A percentile compares a stretch with the other conserved stretches of the same genome.
phyloP scores from a whole-genome alignment of 2,888 invertebrate species.

The Andrena flavipes region DNA sequence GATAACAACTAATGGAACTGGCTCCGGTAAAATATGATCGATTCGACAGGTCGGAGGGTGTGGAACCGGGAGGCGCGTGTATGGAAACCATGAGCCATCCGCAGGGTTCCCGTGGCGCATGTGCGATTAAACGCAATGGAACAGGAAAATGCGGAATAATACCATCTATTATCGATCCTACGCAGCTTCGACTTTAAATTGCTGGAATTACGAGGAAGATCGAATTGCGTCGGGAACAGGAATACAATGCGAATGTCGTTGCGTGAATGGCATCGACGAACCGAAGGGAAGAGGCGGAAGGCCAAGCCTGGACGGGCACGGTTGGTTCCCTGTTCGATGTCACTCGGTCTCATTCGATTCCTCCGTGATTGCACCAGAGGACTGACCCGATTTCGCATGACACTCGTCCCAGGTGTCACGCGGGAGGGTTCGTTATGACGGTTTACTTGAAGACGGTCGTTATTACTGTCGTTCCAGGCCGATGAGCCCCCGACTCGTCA shows the following conservation, averaged over 20 bases:
- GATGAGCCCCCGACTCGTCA: slow-evolving; percentile 37
- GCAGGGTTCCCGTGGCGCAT: slow-evolving; percentile 40
- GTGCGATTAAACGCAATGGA: slow-evolving; percentile 41
- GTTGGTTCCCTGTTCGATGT: background rate
- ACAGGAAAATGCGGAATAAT: slow-evolving; percentile 24
- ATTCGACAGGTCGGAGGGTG: slow-evolving; percentile 23
- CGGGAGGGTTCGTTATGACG: slow-evolving; percentile 59
- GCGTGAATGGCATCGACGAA: background rate
- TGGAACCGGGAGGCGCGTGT: slow-evolving; percentile 31
- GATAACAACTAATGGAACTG: slow-evolving; percentile 22
- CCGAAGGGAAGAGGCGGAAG: background rate
- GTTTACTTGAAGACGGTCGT: slow-evolving; percentile 46
- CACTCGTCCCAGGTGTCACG: slow-evolving; percentile 35
- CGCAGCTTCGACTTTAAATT: slow-evolving; percentile 1
- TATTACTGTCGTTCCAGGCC: slow-evolving; percentile 43
- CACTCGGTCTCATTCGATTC: slow-evolving; percentile 24
- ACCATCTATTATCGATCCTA: slow-evolving; percentile 29
- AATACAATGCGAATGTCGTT: background rate
- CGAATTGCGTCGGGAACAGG: background rate
- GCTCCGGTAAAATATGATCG: slow-evolving; percentile 39
- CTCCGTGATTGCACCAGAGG: slow-evolving; percentile 10
- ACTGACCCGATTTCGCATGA: slow-evolving; percentile 56
- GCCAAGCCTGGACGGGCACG: background rate
- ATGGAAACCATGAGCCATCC: slow-evolving; percentile 51
- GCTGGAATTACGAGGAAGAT: slow-evolving; percentile 4